Conservation (phyloP, 2,888 invertebrate species). For the Tipula vernalis region DNA sequence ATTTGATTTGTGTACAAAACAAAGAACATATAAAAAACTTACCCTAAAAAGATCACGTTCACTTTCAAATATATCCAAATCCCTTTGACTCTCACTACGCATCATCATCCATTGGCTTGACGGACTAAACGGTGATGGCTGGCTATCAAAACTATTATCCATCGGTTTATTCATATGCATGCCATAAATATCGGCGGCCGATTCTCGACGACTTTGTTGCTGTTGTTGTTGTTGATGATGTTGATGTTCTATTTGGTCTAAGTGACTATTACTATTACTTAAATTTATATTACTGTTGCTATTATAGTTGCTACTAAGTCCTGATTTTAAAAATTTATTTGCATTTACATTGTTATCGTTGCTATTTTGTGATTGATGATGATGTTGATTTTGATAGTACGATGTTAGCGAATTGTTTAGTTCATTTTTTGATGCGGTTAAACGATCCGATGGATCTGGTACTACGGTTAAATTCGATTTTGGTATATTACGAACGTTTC, state of each 20-base stretch:
- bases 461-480: conserved; percentile 34
- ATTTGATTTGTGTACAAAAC: neutral
- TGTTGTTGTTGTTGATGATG: neutral
- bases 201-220: neutral
- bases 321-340: neutral
- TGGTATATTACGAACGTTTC: conserved; percentile 34
- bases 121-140: conserved; percentile 5
- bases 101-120: neutral
- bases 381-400: conserved; percentile 7
- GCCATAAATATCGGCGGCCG: neutral
- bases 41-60: conserved; percentile 31
- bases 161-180: neutral
- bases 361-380: neutral
- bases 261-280: conserved; percentile 21
- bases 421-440: conserved; percentile 15
- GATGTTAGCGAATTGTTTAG: neutral
- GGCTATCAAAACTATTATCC: neutral
- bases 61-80: conserved; percentile 34
- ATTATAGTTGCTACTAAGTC: conserved; percentile 19
- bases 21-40: conserved; percentile 18
- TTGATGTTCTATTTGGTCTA: conserved; percentile 13
- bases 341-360: neutral
- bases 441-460: conserved; percentile 32
- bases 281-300: conserved; percentile 31
- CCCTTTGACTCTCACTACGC: conserved; percentile 29